Evolutionary conservation across 2,797 vertebrate genomes (phyloP).

Genomic region (Rhinatrema bivittatum): DNA sequence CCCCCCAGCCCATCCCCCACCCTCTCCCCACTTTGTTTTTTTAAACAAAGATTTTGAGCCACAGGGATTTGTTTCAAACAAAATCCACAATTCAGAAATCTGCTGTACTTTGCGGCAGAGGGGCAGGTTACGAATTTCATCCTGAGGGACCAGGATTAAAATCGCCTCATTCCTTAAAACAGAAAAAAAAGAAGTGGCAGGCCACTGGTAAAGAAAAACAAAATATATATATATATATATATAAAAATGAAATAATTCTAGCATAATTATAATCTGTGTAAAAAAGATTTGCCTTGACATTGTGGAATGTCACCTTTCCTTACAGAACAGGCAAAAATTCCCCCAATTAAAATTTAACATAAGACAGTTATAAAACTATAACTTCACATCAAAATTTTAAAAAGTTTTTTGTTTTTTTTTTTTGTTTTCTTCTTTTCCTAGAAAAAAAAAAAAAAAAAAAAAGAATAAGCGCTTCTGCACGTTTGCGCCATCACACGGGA

Average conservation of each 20-base stretch:
- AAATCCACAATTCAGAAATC: too few species aligned
- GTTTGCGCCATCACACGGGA: constrained; percentile 64
- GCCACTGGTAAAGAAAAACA: constrained; percentile 66
- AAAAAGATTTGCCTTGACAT: constrained; percentile 75
- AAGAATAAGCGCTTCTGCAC: constrained; percentile 22
- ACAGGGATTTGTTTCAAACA: too few species aligned
- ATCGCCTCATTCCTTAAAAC: constrained; percentile 58
- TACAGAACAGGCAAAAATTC: constrained; percentile 75
- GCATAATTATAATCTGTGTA: constrained; percentile 73
- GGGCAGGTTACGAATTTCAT: too few species aligned
- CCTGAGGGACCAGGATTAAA: too few species aligned
- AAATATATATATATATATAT: too few species aligned
- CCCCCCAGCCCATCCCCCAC: too few species aligned
- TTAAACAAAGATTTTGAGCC: too few species aligned
- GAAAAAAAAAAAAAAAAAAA: constrained; percentile 41
- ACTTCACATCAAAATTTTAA: constrained; percentile 79
- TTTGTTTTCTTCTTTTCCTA: too few species aligned
- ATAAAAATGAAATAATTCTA: constrained; percentile 69
- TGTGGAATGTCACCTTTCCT: constrained; percentile 72
- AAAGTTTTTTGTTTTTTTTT: constrained; percentile 69
- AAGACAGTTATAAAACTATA: constrained; percentile 80
- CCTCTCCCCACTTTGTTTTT: too few species aligned
- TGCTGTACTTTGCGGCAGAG: too few species aligned
- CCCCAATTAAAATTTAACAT: constrained; percentile 70
- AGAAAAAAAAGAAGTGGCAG: constrained; percentile 68